These are phyloP conservation scores for Copidosoma aretas DNA, from an alignment of 2,888 invertebrate genomes.

Conservation along the genomic window DNA sequence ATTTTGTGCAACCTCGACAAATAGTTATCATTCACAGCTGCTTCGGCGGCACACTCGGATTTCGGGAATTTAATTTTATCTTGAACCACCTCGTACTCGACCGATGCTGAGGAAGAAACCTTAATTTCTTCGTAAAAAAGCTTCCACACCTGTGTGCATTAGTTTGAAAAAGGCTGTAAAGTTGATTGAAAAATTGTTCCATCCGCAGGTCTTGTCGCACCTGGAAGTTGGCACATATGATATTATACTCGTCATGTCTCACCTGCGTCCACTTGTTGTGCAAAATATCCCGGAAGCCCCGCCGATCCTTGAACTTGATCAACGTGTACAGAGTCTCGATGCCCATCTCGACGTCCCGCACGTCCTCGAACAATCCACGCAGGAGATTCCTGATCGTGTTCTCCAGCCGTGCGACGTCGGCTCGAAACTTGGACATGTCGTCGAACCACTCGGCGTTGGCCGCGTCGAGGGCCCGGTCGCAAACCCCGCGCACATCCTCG, in stretches of 20 bases:
- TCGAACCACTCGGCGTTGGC: conserved; percentile 64
- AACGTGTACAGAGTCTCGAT: conserved; percentile 65
- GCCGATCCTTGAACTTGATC: conserved; percentile 47
- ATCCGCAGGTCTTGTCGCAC: too few species aligned
- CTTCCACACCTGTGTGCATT: conserved; percentile 35
- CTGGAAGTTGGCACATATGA: too few species aligned
- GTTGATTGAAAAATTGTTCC: too few species aligned
- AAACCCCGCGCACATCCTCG: conserved; percentile 57
- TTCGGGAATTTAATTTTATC: conserved; percentile 18
- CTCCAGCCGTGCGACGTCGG: conserved; percentile 65
- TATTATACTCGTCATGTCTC: too few species aligned
- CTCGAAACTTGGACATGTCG: conserved; percentile 52
- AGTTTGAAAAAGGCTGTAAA: not conserved
- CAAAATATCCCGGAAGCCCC: conserved; percentile 46
- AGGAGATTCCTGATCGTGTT: conserved; percentile 67
- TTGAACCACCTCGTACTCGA: conserved; percentile 2
- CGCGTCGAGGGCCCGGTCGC: conserved; percentile 62
- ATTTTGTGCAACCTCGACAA: conserved; percentile 47
- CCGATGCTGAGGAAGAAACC: not conserved
- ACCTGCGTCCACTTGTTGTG: conserved; percentile 53
- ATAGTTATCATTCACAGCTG: conserved; percentile 51
- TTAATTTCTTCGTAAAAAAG: conserved; percentile 68
- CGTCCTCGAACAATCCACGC: conserved; percentile 64
- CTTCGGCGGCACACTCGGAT: conserved; percentile 64
- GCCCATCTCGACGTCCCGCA: conserved; percentile 65